Base-by-base conservation (phyloP, 2,797 vertebrate species). In the Clarias laeviceps region DNA sequence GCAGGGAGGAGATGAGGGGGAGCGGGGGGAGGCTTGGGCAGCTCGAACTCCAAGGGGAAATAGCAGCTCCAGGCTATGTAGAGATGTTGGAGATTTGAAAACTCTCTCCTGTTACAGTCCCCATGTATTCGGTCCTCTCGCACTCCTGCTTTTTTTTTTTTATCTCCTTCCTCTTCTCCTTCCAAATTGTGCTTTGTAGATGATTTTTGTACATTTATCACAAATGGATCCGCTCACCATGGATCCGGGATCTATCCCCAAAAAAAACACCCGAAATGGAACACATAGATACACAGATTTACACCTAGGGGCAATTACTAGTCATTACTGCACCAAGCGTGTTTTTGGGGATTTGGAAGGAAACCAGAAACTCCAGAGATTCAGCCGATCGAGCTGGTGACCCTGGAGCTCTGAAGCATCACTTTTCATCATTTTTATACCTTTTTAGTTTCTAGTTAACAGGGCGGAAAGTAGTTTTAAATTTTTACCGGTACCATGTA, bases 61-160 rank as follows among this genome's bases (percentile, higher is more conserved):
- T 61, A 81, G 78, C 61, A 85, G 84, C 79, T 86, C 64, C 72
- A 77, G 62, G 73, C 65, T 32, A 27, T 70, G 29, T 86, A 37
- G 82, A 87, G 59, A 70, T 78, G 68, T 78, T 69, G 54, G 72
- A 72, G 62, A 86, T 82, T 77, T 82, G 50, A 62, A 64, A 29
- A 82, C 37, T 11, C 20, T 18, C 18, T 70, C 69, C 34, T 83
- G 24, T 73, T 73, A 18, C 69, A 62, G 37, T 20, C 20, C 17
- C 62, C 17, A 45, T 0, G 1, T 18, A 3, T 66, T 70, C 12
- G 9, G 45, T 45, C 45, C 45, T 45, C 50, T 82, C 74, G 22
- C 56, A 61, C 12, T 78, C 7, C 27, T 59, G 54, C 74, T 29
- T 57, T 29, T 61, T 69, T 15, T 20, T 69, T 15, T 69, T 20